These are phyloP conservation scores for Fulmarus glacialis DNA, from an alignment of 2,113 vertebrate species.

Conservation along the genomic window DNA sequence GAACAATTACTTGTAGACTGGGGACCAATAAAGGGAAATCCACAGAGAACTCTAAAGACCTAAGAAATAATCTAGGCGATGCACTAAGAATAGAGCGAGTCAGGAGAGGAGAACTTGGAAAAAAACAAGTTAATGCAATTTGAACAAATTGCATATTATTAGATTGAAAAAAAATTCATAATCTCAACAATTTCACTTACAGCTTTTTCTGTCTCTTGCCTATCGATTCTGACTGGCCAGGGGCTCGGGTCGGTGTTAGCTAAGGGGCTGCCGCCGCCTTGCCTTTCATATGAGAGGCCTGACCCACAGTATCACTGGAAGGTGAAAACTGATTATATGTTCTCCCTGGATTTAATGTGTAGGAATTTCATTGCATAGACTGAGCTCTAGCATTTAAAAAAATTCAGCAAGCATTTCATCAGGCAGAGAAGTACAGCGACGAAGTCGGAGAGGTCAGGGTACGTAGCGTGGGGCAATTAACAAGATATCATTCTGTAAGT, in stretches of 20 bases:
- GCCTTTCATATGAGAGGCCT: fast-evolving
- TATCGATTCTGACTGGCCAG: fast-evolving
- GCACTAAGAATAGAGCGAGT: background rate
- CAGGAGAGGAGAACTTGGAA: background rate
- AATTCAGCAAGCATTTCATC: background rate
- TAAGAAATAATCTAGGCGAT: background rate
- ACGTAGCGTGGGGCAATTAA: background rate
- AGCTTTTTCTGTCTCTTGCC: background rate
- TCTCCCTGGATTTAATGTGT: fast-evolving
- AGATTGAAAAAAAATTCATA: background rate
- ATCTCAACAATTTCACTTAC: background rate
- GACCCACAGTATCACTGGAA: background rate
- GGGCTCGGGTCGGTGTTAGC: background rate
- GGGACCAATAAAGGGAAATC: background rate
- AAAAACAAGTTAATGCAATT: background rate
- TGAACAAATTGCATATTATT: background rate
- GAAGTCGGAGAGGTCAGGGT: background rate
- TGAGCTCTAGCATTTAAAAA: background rate
- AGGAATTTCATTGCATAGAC: background rate
- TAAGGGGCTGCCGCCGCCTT: background rate
- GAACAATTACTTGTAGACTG: background rate
- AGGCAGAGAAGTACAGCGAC: background rate
- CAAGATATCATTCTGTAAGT: background rate
- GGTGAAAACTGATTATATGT: too few species aligned
- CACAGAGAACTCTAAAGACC: background rate